A percentile compares a stretch with the other conserved stretches of the same genome.
These are phyloP conservation scores for Chlorodrepanis virens DNA, from an alignment of 2,113 vertebrate species.

Conservation along the genomic window DNA sequence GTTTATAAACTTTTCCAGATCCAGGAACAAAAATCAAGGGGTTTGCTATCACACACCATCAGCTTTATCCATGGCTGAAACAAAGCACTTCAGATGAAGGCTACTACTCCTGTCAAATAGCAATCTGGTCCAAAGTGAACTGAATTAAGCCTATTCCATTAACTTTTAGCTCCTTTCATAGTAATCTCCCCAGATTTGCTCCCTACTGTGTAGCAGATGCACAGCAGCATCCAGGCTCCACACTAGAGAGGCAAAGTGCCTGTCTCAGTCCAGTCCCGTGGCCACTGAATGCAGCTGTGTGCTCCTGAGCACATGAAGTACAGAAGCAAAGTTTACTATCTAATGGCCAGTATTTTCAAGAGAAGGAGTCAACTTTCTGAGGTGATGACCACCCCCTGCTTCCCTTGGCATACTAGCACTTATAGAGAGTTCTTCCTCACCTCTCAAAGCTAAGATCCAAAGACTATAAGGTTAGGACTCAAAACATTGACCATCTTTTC, in stretches of 20 bases:
- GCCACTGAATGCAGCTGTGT: background rate
- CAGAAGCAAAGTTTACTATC: background rate
- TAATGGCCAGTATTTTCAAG: background rate
- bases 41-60: background rate
- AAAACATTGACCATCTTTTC: background rate
- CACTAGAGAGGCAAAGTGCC: accelerated
- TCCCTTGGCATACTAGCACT: background rate
- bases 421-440: background rate
- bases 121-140: background rate
- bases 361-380: background rate
- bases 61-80: background rate
- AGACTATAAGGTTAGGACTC: background rate
- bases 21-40: background rate
- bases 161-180: background rate
- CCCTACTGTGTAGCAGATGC: background rate
- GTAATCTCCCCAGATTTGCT: background rate
- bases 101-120: background rate
- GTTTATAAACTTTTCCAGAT: background rate
- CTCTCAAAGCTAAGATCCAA: background rate
- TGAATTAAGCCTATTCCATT: background rate
- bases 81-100: background rate
- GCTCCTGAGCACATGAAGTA: background rate
- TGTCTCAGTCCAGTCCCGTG: background rate
- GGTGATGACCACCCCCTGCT: background rate
- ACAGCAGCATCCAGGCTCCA: background rate